phyloP scores from a whole-genome alignment of 2,888 invertebrate genomes.

The Phymatocera aterrima region DNA sequence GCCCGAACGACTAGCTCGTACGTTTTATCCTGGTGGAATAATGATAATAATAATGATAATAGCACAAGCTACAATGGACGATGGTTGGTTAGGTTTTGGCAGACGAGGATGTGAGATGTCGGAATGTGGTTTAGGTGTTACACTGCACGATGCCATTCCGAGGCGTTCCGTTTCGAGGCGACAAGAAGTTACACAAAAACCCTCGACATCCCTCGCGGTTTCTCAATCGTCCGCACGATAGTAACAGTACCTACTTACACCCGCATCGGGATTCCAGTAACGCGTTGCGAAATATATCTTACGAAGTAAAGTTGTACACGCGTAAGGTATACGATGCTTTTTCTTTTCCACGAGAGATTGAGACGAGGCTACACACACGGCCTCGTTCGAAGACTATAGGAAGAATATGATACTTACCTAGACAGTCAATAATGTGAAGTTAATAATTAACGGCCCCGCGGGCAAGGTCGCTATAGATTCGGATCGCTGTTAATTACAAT shows the following conservation, averaged over 20 bases:
- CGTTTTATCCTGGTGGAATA: slow-evolving; percentile 31
- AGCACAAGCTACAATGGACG: slow-evolving; percentile 25
- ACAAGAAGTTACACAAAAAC: slow-evolving; percentile 33
- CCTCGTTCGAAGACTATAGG: not conserved
- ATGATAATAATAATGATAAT: slow-evolving; percentile 23
- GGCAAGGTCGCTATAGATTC: not conserved
- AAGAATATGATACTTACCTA: not conserved
- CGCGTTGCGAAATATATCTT: not conserved
- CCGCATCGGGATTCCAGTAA: not conserved
- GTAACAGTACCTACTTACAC: too few relatives aligned
- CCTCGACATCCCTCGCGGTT: not conserved
- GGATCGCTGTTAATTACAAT: not conserved
- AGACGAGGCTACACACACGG: too few relatives aligned
- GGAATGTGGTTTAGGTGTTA: slow-evolving; percentile 42
- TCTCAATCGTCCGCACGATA: not conserved
- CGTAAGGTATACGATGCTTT: too few relatives aligned
- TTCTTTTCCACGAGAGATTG: too few relatives aligned
- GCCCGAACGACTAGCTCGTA: slow-evolving; percentile 15
- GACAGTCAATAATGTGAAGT: not conserved
- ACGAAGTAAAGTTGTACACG: too few relatives aligned
- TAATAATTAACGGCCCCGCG: slow-evolving; percentile 3
- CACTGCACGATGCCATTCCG: slow-evolving; percentile 1
- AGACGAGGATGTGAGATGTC: slow-evolving; percentile 7
- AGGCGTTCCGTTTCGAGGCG: slow-evolving; percentile 3
- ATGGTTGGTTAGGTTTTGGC: slow-evolving; percentile 26